These are phyloP conservation scores for Microplitis manilae DNA, from an alignment of 2,888 invertebrate species.

Conservation along the genomic window DNA sequence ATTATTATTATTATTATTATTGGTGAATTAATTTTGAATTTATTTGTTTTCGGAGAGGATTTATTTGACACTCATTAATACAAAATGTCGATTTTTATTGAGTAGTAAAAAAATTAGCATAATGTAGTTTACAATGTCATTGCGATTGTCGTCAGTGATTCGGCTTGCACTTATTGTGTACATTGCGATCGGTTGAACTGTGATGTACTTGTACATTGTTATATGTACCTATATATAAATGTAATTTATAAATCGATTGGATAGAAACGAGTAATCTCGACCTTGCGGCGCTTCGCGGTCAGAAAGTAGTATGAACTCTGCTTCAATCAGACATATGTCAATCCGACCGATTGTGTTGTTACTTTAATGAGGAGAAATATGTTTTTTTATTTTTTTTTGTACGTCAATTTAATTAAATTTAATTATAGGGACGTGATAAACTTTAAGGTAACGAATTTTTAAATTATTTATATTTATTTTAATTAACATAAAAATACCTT, in stretches of 20 bases:
- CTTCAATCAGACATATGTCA: slow-evolving; percentile 37
- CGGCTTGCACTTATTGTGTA: slow-evolving; percentile 3
- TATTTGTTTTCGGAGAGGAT: no score
- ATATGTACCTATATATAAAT: not conserved
- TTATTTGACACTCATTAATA: not conserved
- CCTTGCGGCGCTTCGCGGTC: slow-evolving; percentile 32
- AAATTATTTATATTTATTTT: no score
- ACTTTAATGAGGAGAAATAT: not conserved
- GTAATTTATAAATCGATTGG: slow-evolving; percentile 29
- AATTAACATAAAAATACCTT: no score
- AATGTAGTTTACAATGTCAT: not conserved
- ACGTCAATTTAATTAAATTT: not conserved
- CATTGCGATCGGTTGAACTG: not conserved
- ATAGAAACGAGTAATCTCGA: slow-evolving; percentile 30
- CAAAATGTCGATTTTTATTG: slow-evolving; percentile 1
- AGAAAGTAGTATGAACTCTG: slow-evolving; percentile 30
- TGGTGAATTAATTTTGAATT: no score
- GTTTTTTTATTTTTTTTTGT: not conserved
- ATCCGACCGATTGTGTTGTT: slow-evolving; percentile 14
- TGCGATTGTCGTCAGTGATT: not conserved
- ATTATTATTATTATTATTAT: not conserved
- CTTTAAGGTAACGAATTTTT: no score
- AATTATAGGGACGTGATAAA: not conserved
- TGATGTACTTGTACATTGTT: not conserved
- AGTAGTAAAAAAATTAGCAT: not conserved